Evolutionary conservation across 1,140 invertebrate species (phyloP).

Genomic region (Mycetomoellerius zeteki): DNA sequence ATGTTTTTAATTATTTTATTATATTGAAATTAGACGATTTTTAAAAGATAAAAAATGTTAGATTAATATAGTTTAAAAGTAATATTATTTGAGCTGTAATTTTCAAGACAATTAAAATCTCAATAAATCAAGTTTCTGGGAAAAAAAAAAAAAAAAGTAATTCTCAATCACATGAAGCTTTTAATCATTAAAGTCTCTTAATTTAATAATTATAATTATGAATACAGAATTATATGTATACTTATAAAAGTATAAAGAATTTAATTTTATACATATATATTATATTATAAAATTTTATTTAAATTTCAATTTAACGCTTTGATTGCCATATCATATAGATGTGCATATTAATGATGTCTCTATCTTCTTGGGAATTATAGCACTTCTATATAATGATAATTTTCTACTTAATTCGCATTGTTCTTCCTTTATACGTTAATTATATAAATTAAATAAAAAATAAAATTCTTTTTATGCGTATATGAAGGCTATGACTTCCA

Average conservation of each 20-base stretch:
- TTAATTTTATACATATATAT: conserved; percentile 6
- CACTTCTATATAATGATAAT: background rate
- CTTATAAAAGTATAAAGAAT: background rate
- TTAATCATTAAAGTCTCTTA: background rate
- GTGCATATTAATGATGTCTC: background rate
- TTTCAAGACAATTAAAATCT: conserved; percentile 2
- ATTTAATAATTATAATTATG: background rate
- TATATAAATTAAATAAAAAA: conserved; percentile 5
- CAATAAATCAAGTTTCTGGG: background rate
- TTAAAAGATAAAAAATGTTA: background rate
- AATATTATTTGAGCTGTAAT: background rate
- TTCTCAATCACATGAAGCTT: background rate
- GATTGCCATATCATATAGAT: background rate
- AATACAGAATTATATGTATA: conserved; percentile 4
- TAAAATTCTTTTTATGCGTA: background rate
- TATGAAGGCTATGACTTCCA: background rate
- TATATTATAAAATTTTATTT: conserved; percentile 7
- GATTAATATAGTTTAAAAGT: background rate
- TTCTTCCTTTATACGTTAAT: background rate
- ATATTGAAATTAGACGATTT: background rate
- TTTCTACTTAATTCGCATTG: background rate
- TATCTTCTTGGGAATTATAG: background rate
- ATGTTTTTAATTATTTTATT: background rate
- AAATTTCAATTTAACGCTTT: conserved; percentile 17
- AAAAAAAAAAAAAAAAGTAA: conserved; percentile 1